These are phyloP conservation scores for Drosophila lacicola DNA, from an alignment of 2,888 invertebrate genomes.

Conservation along the genomic window DNA sequence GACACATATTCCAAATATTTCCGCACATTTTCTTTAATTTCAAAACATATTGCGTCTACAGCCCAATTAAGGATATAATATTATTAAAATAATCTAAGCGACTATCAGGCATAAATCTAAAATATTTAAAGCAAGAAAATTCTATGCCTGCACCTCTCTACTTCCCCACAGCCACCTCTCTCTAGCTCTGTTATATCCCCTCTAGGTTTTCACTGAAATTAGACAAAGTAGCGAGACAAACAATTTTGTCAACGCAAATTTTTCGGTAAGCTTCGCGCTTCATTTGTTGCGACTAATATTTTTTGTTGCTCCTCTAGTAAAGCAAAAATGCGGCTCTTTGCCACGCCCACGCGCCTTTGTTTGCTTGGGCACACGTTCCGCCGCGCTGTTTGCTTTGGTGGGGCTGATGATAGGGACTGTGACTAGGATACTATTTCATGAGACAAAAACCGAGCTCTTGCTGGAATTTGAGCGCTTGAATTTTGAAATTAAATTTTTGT, in stretches of 20 bases:
- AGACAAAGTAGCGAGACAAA: slow-evolving; percentile 33
- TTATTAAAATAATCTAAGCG: too few relatives aligned
- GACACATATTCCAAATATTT: too few relatives aligned
- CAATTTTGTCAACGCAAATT: slow-evolving; percentile 41
- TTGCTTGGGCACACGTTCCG: slow-evolving; percentile 17
- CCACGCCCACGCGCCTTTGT: slow-evolving; percentile 25
- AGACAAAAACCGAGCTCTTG: slow-evolving; percentile 13
- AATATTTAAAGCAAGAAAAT: slow-evolving; percentile 18
- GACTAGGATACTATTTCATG: slow-evolving; percentile 10
- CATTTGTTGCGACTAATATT: slow-evolving; percentile 42
- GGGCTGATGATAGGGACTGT: neutral
- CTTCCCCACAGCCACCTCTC: neutral
- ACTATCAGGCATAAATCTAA: slow-evolving; percentile 14
- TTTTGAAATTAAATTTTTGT: slow-evolving; percentile 48
- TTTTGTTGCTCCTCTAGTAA: slow-evolving; percentile 13
- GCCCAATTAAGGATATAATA: too few relatives aligned
- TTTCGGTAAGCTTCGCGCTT: slow-evolving; percentile 32
- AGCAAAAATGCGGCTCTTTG: slow-evolving; percentile 16
- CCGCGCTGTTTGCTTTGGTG: neutral
- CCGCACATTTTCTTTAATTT: too few relatives aligned
- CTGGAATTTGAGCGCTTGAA: slow-evolving; percentile 27
- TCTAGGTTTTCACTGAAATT: slow-evolving; percentile 14
- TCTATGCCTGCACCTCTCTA: neutral
- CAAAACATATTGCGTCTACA: too few relatives aligned
- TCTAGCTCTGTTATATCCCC: too few relatives aligned